Evolutionary conservation across 2,113 vertebrate species (phyloP).

Genomic region (Melanostigma gelatinosum): DNA sequence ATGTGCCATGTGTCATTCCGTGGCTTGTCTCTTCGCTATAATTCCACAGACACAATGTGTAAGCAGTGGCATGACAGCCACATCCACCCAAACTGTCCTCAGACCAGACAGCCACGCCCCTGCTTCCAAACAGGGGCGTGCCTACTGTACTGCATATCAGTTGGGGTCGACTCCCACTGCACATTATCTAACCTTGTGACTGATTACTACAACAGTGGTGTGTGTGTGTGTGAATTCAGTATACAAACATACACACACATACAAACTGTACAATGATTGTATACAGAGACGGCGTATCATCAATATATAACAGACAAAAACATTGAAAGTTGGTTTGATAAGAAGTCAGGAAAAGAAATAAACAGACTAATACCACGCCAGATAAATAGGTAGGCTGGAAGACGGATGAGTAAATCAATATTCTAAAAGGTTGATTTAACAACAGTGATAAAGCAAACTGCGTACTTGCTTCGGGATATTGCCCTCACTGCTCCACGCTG

Average conservation of each 20-base stretch:
- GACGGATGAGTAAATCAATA: slow-evolving; percentile 17
- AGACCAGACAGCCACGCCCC: neutral
- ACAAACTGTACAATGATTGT: neutral
- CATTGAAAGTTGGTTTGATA: slow-evolving; percentile 1
- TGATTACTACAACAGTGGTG: neutral
- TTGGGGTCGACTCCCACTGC: neutral
- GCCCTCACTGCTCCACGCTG: slow-evolving; percentile 12
- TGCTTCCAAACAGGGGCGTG: neutral
- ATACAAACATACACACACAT: neutral
- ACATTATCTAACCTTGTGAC: neutral
- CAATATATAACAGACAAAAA: slow-evolving; percentile 1
- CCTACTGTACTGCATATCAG: neutral
- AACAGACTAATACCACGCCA: slow-evolving; percentile 7
- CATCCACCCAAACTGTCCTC: slow-evolving; percentile 16
- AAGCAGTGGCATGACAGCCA: slow-evolving; percentile 8
- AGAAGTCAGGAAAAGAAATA: slow-evolving; percentile 18
- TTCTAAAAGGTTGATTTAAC: slow-evolving; percentile 41
- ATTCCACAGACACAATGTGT: slow-evolving; percentile 1
- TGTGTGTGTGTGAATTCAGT: neutral
- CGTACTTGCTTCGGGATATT: slow-evolving; percentile 57
- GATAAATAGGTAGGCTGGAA: slow-evolving; percentile 12
- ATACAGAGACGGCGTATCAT: neutral
- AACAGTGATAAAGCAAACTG: slow-evolving; percentile 51
- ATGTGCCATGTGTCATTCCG: slow-evolving; percentile 1
- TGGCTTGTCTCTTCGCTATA: slow-evolving; percentile 3